Evolutionary conservation across 2,113 vertebrate genomes (phyloP).

Genomic region (Cynopterus brachyotis): DNA sequence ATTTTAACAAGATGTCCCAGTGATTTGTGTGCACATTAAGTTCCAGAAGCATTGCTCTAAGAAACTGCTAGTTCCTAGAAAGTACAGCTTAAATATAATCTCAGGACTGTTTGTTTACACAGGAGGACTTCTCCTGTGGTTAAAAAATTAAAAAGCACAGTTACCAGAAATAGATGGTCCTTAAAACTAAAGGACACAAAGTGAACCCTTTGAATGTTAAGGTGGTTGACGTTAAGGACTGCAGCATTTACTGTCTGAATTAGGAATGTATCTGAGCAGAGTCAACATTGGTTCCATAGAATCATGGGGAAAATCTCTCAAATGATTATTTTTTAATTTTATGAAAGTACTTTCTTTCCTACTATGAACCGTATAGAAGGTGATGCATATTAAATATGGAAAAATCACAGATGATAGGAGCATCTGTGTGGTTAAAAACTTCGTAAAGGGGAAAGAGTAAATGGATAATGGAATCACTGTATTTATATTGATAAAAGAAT

Average conservation of each 20-base stretch:
- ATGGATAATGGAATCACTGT: not conserved
- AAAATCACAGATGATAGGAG: not conserved
- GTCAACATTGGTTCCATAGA: not conserved
- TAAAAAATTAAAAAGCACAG: not conserved
- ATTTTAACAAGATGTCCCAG: not conserved
- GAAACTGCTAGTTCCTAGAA: not conserved
- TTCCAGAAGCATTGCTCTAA: not conserved
- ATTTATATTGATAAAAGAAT: not conserved
- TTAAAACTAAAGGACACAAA: not conserved
- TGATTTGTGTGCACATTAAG: not conserved
- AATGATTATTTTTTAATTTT: slow-evolving; percentile 1
- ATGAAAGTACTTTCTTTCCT: not conserved
- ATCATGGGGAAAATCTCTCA: not conserved
- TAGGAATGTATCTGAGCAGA: not conserved
- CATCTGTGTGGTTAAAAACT: not conserved
- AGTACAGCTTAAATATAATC: not conserved
- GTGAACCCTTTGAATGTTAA: not conserved
- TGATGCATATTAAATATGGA: not conserved
- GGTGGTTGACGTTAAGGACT: not conserved
- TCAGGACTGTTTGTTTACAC: not conserved
- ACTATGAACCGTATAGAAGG: not conserved
- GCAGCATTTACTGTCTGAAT: not conserved
- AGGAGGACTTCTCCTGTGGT: not conserved
- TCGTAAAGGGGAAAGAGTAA: not conserved
- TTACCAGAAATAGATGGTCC: not conserved